Percentiles rank a stretch among this genome's conserved stretches.
phyloP scores from a whole-genome alignment of 2,113 vertebrate genomes.

The Aspidoscelis tigris region DNA sequence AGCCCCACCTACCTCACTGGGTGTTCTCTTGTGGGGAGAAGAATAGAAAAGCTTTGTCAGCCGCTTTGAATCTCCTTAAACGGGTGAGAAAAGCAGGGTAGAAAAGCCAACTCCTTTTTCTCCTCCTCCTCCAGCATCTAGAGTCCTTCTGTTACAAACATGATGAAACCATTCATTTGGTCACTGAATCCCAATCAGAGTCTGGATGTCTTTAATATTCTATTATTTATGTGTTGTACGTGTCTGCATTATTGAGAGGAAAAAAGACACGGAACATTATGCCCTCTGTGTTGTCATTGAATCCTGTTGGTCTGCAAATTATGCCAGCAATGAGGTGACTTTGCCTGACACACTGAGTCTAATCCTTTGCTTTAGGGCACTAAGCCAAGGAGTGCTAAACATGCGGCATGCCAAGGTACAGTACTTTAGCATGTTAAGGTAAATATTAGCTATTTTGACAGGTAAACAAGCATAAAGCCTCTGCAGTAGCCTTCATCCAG shows the following conservation, averaged over 20 bases:
- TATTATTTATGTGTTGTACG: not conserved
- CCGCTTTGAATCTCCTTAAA: too few species aligned
- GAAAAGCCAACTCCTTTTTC: too few species aligned
- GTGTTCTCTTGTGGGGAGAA: too few species aligned
- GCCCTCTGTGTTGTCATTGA: not conserved
- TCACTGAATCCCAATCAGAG: not conserved
- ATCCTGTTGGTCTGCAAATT: not conserved
- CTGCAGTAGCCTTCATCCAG: not conserved
- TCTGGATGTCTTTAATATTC: not conserved
- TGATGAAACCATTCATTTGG: not conserved
- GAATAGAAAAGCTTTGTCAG: too few species aligned
- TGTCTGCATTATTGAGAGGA: not conserved
- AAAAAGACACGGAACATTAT: too few species aligned
- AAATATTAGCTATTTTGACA: not conserved
- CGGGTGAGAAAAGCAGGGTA: too few species aligned
- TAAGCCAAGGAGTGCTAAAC: not conserved
- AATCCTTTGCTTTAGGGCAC: not conserved
- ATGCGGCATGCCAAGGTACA: not conserved
- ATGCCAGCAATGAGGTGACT: not conserved
- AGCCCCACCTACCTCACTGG: too few species aligned
- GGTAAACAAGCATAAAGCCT: not conserved
- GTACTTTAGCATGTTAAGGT: not conserved
- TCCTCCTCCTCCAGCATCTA: not conserved
- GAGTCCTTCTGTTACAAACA: not conserved
- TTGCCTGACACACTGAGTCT: not conserved